Evolutionary conservation across 2,797 vertebrate genomes (phyloP).

Genomic region (Denticeps clupeoides): DNA sequence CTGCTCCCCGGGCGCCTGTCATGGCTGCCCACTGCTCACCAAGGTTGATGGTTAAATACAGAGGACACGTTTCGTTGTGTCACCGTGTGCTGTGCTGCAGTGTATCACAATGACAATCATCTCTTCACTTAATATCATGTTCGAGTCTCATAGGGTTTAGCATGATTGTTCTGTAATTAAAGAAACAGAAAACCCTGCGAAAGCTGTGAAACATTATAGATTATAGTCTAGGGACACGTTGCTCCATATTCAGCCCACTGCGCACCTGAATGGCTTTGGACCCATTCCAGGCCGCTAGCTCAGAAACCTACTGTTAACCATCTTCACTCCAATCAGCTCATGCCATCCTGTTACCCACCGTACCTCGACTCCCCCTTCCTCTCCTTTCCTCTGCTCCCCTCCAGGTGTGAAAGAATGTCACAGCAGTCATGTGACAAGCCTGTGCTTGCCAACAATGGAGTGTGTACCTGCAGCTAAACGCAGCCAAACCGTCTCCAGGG

Average conservation of each 20-base stretch:
- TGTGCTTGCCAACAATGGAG: conserved; percentile 9
- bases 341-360: conserved; percentile 2
- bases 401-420: conserved; percentile 5
- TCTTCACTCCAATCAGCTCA: conserved; percentile 6
- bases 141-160: no score
- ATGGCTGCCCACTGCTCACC: no score
- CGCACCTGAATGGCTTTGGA: conserved; percentile 1
- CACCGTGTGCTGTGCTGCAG: no score
- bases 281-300: conserved; percentile 16
- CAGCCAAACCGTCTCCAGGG: no score
- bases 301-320: conserved; percentile 8
- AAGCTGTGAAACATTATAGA: no score
- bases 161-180: conserved; percentile 19
- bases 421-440: conserved; percentile 6
- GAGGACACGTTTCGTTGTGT: no score
- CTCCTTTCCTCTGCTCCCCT: neutral
- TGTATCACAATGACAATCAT: no score
- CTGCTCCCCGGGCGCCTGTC: no score
- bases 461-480: conserved; percentile 17
- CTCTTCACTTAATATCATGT: no score
- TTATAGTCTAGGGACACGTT: conserved; percentile 2
- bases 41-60: no score
- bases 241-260: conserved; percentile 9
- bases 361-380: neutral
- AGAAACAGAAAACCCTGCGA: no score